Conservation (phyloP, 2,888 invertebrate genomes). For the Andrena minutula region DNA sequence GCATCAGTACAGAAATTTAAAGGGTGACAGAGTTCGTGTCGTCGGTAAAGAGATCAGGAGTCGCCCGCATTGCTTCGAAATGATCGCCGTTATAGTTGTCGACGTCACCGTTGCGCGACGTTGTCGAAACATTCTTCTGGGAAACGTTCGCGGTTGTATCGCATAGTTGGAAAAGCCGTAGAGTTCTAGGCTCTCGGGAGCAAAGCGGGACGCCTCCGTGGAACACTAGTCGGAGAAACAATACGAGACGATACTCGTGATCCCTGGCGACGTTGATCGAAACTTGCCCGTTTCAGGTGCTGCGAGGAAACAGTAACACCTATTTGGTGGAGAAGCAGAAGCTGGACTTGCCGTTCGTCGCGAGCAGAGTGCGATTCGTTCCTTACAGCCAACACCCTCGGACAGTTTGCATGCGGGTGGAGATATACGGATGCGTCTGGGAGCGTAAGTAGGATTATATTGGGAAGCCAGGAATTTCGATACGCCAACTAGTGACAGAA, state of each 20-base stretch:
- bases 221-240: background rate
- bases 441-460: constrained; percentile 87
- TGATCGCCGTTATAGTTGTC: background rate
- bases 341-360: constrained; percentile 94
- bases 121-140: no score
- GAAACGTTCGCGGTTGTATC: no score
- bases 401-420: constrained; percentile 96
- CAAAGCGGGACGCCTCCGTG: constrained; percentile 34
- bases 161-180: background rate
- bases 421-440: constrained; percentile 94
- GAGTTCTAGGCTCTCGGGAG: constrained; percentile 12
- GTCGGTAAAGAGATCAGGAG: constrained; percentile 48
- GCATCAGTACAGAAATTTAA: constrained; percentile 92
- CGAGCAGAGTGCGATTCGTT: constrained; percentile 94
- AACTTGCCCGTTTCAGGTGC: constrained; percentile 87
- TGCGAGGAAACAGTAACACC: constrained; percentile 92
- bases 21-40: constrained; percentile 89
- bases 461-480: no score
- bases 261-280: background rate
- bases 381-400: constrained; percentile 94
- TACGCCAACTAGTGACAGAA: no score
- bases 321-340: constrained; percentile 90
- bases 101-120: background rate
- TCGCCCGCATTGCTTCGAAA: constrained; percentile 39
- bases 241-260: background rate